A percentile compares a stretch with the other conserved stretches of the same genome.
phyloP scores from a whole-genome alignment of 2,113 vertebrate species.

The Origma solitaria region DNA sequence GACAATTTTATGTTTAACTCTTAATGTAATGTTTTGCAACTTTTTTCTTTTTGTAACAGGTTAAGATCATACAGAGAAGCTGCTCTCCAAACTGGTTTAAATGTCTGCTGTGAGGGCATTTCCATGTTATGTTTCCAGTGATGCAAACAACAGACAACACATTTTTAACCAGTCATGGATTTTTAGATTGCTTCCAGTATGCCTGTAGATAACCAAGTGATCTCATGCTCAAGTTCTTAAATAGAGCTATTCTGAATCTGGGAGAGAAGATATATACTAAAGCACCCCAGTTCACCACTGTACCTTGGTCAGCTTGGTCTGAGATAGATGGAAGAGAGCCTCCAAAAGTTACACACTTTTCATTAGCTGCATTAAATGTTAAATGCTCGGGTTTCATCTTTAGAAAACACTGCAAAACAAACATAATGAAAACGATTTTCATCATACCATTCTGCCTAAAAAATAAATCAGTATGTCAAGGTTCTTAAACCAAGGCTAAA shows the following conservation, averaged over 20 bases:
- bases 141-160: background rate
- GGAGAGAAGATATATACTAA: background rate
- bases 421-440: background rate
- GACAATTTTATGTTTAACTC: background rate
- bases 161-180: background rate
- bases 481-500: background rate
- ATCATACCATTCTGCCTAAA: background rate
- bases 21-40: background rate
- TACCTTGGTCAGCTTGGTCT: conserved; percentile 92
- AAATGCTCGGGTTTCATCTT: conserved; percentile 45
- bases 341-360: conserved; percentile 72
- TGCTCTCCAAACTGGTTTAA: background rate
- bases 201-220: background rate
- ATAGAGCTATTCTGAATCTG: background rate
- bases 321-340: conserved; percentile 83
- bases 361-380: conserved; percentile 73
- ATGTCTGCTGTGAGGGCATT: background rate
- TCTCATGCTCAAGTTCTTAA: background rate
- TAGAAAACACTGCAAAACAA: conserved; percentile 86
- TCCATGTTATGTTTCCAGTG: background rate
- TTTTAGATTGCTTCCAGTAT: background rate
- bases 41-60: background rate
- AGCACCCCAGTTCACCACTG: background rate
- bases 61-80: background rate
- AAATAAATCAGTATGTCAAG: background rate